phyloP scores from a whole-genome alignment of 2,888 invertebrate species.

The Oscheius sp. region DNA sequence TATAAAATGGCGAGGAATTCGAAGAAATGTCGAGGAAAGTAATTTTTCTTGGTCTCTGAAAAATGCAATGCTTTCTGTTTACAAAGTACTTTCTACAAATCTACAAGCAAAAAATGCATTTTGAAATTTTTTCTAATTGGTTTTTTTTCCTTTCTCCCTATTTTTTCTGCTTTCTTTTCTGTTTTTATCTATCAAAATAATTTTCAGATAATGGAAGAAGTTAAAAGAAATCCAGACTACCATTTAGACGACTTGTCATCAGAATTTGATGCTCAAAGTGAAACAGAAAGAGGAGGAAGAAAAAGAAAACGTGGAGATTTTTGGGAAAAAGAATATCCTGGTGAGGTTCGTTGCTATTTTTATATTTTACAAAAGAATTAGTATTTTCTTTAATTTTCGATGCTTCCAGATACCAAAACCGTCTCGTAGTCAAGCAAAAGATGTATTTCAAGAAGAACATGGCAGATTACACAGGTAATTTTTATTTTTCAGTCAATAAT shows the following conservation, averaged over 20 bases:
- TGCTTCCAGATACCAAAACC: conserved; percentile 43
- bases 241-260: conserved; percentile 58
- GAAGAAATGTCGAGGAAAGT: too few species aligned
- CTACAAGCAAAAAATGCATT: neutral
- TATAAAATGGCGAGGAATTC: too few species aligned
- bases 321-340: conserved; percentile 47
- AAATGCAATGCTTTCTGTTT: neutral
- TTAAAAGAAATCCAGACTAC: conserved; percentile 53
- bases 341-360: conserved; percentile 36
- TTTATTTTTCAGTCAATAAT: neutral
- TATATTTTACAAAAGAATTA: neutral
- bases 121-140: neutral
- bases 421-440: conserved; percentile 46
- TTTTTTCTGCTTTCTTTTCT: neutral
- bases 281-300: conserved; percentile 34
- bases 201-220: conserved; percentile 13
- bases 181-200: neutral
- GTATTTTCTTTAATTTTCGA: neutral
- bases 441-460: conserved; percentile 60
- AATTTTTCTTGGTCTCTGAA: too few species aligned
- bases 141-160: neutral
- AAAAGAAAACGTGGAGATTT: conserved; percentile 45
- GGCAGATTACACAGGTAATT: conserved; percentile 46
- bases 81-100: neutral
- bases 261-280: conserved; percentile 59